Evolutionary conservation across 2,113 vertebrate genomes (phyloP), one percentile per base, ranked within the genome.

Genomic region (Notiomystis cincta): DNA sequence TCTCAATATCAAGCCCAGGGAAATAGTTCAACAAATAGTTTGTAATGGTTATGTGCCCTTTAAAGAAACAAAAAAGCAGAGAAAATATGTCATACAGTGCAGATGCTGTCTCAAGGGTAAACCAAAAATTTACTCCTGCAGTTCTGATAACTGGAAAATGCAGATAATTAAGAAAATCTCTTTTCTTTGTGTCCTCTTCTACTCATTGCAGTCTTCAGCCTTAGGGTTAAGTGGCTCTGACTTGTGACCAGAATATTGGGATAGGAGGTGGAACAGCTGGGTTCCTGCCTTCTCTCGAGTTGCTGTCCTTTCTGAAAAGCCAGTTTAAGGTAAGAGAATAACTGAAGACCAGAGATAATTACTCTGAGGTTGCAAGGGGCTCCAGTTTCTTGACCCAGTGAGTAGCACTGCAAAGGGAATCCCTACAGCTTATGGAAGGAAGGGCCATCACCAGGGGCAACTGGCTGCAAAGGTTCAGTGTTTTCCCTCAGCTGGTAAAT

Each of bases 21-120:
- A 98, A 99, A 95, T 99, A 99, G 98, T 99, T 99, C 87, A 99
- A 91, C 96, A 99, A 96, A 95, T 99, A 99, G 98, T 98, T 99
- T 87, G 98, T 99, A 97, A 99, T 99, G 44, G 98, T 99, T 94
- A 98, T 98, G 85, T 99, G 99, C 21, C 99, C 99, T 99, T 97
- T 53, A 89, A 97, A 82, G 80, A 95, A 94, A 96, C 12, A 30
- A 77, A 73, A n/a, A 64, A 89, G 28, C 35, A 64, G 42, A 65
- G 31, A 80, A 69, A 72, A 78, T 11, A 7, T 0, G 13, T 37
- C 8, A 56, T 7, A 37, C 19, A 81, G 53, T 61, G 50, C 71
- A 66, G 25, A 19, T 0, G 0, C 35, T 62, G 3, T 77, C 61
- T 82, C 38, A 65, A 67, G 33, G 18, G 60, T 69, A 51, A 89